Percentiles rank a stretch among this genome's conserved stretches.
Evolutionary conservation across 2,113 vertebrate genomes (phyloP).

Genomic region (Microcebus griseorufus): DNA sequence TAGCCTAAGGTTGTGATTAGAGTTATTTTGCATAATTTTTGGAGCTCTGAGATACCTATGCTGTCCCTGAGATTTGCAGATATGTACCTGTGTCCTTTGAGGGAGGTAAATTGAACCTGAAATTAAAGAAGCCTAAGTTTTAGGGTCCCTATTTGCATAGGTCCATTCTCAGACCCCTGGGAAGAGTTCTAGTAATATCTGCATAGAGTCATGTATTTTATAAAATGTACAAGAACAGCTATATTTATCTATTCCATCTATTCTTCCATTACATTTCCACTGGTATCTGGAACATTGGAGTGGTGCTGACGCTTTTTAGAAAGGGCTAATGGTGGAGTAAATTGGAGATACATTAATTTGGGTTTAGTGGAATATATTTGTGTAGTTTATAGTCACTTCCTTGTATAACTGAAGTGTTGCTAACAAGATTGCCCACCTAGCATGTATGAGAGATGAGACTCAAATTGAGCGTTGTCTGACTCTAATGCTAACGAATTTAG

Average conservation of each 20-base stretch:
- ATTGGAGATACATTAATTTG: not conserved
- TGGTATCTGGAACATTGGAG: not conserved
- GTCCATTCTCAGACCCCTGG: not conserved
- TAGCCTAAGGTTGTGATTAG: conserved; percentile 48
- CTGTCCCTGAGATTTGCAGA: not conserved
- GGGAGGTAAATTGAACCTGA: not conserved
- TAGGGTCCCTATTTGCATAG: not conserved
- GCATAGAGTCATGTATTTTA: not conserved
- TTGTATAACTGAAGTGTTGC: not conserved
- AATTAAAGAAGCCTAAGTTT: not conserved
- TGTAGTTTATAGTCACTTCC: not conserved
- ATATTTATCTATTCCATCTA: not conserved
- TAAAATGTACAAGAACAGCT: not conserved
- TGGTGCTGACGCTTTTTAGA: not conserved
- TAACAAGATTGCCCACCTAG: not conserved
- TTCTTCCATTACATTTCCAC: not conserved
- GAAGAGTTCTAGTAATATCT: not conserved
- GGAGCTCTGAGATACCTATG: not conserved
- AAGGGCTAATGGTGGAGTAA: not conserved
- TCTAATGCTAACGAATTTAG: not conserved
- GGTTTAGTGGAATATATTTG: not conserved
- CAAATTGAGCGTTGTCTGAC: not conserved
- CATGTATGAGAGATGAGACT: not conserved
- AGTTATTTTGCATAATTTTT: conserved; percentile 46
- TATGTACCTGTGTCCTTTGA: not conserved